Base-by-base conservation (phyloP, 2,113 vertebrate species). In the Hyaena hyaena region DNA sequence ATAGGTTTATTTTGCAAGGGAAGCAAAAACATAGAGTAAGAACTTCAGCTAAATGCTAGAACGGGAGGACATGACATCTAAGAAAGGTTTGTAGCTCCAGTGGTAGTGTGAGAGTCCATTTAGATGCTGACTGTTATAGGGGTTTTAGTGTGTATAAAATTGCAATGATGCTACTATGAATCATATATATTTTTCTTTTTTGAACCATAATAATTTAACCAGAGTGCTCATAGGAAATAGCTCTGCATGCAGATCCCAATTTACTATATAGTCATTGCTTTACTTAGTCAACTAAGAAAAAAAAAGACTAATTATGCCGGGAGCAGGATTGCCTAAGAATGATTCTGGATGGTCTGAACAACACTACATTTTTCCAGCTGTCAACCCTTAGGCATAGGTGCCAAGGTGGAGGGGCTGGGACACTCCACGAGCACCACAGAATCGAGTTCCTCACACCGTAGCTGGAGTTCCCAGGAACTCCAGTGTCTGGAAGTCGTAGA, bases 1-100 rank as follows among this genome's bases (percentile, higher is more conserved):
- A 15, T 0, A 26, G 12, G 1, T 1, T 11, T 45, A 4, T 15
- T 23, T 0, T 2, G 28, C 23, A 35, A 8, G 7, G 19, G 10
- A 83, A 55, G 8, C 26, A 87, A 86, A 10, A 31, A 39, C 39
- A 19, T 43, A 69, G 39, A 69, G 6, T 24, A 77, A 35, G 10
- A 83, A 5, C 4, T 7, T 63, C 55, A 76, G 12, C 23, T 9
- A 68, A 79, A 79, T 3, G 4, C 10, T 45, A 31, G 58, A 66
- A 8, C 35, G 48, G 14, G 7, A 74, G n/a, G 14, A 39, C 33
- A 55, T 1, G 21, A 1, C 7, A 12, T 11, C 1, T 76, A 23
- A 73, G 17, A 45, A 79, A 48, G 19, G 0, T 76, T 23, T 33
- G 55, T 39, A 63, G 5, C 7, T 9, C 4, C 10, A 10, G 2